These are phyloP conservation scores for Torymus tubicola DNA, from an alignment of 2,888 invertebrate genomes.

Conservation along the genomic window DNA sequence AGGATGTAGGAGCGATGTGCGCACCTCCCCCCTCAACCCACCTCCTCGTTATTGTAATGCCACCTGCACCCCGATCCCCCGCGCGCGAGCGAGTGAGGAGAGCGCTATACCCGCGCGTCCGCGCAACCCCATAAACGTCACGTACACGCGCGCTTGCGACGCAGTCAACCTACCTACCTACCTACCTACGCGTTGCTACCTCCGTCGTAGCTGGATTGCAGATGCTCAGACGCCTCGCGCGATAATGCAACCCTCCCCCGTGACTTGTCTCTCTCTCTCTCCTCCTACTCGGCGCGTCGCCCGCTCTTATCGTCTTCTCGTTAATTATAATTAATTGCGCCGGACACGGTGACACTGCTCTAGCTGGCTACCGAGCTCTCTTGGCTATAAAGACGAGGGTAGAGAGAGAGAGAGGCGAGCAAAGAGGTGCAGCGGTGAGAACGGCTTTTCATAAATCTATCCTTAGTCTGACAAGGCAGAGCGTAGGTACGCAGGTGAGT, in stretches of 20 bases:
- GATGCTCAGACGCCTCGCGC: slow-evolving; percentile 52
- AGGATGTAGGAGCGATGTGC: too few species aligned
- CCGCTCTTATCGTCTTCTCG: slow-evolving; percentile 50
- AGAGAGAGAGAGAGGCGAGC: background rate
- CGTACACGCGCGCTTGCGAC: slow-evolving; percentile 54
- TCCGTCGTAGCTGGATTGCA: background rate
- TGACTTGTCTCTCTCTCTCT: slow-evolving; percentile 3
- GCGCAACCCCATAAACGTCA: slow-evolving; percentile 67
- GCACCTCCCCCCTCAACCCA: background rate
- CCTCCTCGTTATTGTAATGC: slow-evolving; percentile 55
- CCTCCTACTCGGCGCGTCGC: background rate
- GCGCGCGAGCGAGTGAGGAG: too few species aligned
- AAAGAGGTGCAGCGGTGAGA: background rate
- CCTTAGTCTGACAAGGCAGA: background rate
- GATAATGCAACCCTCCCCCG: slow-evolving; percentile 34
- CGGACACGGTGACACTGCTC: slow-evolving; percentile 1
- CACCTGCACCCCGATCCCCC: slow-evolving; percentile 55
- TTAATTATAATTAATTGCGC: slow-evolving; percentile 56
- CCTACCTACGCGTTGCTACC: background rate
- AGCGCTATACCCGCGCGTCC: background rate
- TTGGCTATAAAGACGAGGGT: background rate
- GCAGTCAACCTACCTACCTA: background rate
- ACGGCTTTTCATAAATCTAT: slow-evolving; percentile 5
- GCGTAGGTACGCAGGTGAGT: background rate
- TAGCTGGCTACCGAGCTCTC: background rate